Percentiles rank a stretch among this genome's conserved stretches.
Evolutionary conservation across 2,113 vertebrate genomes (phyloP).

Genomic region (Diphyllodes magnificus): DNA sequence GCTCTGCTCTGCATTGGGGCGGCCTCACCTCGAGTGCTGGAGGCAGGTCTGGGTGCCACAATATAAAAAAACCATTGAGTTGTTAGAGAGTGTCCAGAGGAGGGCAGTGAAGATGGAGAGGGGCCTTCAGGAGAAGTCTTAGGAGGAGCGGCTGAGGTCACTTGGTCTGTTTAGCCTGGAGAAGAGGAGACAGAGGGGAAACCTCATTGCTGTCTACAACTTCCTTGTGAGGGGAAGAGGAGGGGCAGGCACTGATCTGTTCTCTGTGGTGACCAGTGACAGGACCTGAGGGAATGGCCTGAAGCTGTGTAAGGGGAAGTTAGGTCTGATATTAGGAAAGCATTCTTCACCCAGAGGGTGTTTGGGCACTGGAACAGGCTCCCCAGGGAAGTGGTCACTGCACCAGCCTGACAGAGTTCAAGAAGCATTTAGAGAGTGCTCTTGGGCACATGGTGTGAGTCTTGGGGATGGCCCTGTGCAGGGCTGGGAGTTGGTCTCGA

Average conservation of each 20-base stretch:
- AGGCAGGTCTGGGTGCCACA: neutral
- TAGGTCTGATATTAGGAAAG: neutral
- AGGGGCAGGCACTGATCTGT: neutral
- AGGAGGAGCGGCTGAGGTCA: neutral
- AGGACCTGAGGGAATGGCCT: neutral
- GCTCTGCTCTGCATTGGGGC: neutral
- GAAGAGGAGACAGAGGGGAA: neutral
- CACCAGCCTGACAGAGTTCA: neutral
- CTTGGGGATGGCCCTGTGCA: neutral
- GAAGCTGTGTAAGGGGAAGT: neutral
- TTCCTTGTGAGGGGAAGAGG: neutral
- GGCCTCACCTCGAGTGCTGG: rapidly evolving
- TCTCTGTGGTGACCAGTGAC: neutral
- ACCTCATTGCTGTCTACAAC: rapidly evolving
- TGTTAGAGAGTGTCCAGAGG: neutral
- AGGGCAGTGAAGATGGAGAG: neutral
- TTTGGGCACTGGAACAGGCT: neutral
- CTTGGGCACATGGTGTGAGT: neutral
- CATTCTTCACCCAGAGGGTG: neutral
- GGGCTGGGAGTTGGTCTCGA: neutral
- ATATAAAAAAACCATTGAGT: rapidly evolving
- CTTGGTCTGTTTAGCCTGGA: neutral
- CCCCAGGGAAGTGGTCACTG: neutral
- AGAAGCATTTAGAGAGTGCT: neutral
- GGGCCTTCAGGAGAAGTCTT: neutral